These are phyloP conservation scores for Rhodeus uyekii DNA, from an alignment of 2,797 vertebrate species.

Conservation along the genomic window DNA sequence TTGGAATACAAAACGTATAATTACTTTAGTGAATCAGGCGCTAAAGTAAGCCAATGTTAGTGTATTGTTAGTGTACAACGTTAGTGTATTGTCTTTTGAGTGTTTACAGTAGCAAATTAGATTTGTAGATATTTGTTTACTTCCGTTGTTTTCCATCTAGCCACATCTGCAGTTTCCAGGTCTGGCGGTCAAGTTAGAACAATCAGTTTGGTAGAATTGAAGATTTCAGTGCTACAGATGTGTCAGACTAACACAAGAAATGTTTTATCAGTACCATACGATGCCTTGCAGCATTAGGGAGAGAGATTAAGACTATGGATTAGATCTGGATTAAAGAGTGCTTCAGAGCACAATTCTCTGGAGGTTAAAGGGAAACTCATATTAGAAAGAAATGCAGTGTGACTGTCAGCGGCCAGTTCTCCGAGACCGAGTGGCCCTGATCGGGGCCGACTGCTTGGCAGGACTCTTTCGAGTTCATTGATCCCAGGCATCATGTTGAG, in stretches of 20 bases:
- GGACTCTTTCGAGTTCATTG: conserved; percentile 43
- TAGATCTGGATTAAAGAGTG: conserved; percentile 28
- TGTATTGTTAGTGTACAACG: too few relatives aligned
- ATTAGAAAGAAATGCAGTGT: not conserved
- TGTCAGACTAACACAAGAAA: not conserved
- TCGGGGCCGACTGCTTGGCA: conserved; percentile 29
- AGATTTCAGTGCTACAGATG: not conserved
- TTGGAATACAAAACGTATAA: not conserved
- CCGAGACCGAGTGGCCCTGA: conserved; percentile 41
- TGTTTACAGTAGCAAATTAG: too few relatives aligned
- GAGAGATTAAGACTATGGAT: conserved; percentile 32
- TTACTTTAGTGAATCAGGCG: not conserved
- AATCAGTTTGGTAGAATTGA: not conserved
- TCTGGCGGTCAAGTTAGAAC: not conserved
- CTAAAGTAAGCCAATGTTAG: not conserved
- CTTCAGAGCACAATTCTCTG: conserved; percentile 3
- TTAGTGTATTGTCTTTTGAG: too few relatives aligned
- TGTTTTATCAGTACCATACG: not conserved
- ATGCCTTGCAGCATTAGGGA: conserved; percentile 15
- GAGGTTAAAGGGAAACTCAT: conserved; percentile 30
- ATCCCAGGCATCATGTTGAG: conserved; percentile 37
- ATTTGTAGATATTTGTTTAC: too few relatives aligned
- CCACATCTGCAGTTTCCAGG: not conserved
- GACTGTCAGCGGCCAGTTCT: not conserved
- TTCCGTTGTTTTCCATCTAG: too few relatives aligned